Evolutionary conservation across 2,113 vertebrate species (phyloP).

Genomic region (Eolophus roseicapilla): DNA sequence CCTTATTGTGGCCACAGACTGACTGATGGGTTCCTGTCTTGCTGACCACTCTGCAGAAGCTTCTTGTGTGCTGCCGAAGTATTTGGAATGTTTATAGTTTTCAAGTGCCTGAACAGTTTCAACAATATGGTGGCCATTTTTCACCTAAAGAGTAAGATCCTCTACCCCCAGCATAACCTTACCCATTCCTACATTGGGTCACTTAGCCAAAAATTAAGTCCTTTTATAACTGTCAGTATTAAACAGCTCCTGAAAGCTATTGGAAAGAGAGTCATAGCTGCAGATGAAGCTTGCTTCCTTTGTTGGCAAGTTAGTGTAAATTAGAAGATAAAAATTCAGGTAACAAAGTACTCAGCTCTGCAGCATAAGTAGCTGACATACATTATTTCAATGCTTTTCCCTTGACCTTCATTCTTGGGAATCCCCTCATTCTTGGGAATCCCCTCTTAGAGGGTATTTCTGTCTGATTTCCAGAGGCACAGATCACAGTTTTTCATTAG

Average conservation of each 20-base stretch:
- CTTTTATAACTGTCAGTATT: too few species aligned
- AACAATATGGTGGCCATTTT: not conserved
- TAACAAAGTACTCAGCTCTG: not conserved
- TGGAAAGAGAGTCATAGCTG: not conserved
- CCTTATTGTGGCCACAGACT: not conserved
- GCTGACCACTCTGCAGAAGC: not conserved
- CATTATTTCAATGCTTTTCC: not conserved
- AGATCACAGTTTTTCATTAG: not conserved
- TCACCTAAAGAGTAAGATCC: not conserved
- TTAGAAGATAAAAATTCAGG: not conserved
- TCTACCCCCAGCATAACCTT: rapidly evolving
- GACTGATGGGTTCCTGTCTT: slow-evolving; percentile 18
- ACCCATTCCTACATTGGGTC: not conserved
- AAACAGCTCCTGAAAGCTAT: not conserved
- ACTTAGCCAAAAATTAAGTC: not conserved
- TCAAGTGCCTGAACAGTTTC: not conserved
- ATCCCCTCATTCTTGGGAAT: not conserved
- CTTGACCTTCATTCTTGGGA: not conserved
- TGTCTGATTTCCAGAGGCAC: not conserved
- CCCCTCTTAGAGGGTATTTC: not conserved
- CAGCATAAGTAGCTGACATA: not conserved
- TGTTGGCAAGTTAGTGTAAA: not conserved
- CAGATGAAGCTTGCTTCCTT: not conserved
- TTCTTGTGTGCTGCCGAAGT: not conserved
- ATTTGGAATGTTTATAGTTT: not conserved